Conservation (phyloP, 2,888 invertebrate species). For the Hydriomena furcata region DNA sequence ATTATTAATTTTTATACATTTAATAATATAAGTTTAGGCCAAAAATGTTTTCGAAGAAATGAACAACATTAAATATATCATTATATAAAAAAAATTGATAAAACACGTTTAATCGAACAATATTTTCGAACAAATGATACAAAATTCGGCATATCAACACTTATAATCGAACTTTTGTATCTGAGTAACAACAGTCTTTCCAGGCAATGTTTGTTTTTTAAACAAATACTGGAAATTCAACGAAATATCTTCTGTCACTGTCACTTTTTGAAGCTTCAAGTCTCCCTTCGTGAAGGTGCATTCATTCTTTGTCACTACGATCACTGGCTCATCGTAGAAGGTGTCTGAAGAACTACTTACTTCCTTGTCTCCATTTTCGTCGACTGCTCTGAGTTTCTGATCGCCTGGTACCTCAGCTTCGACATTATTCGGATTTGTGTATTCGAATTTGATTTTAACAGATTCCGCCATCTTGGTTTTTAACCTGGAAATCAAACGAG, state of each 20-base stretch:
- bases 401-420: slow-evolving; percentile 60
- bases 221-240: slow-evolving; percentile 69
- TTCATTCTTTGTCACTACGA: slow-evolving; percentile 65
- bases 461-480: slow-evolving; percentile 57
- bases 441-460: slow-evolving; percentile 46
- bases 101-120: too few species aligned
- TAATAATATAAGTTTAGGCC: too few species aligned
- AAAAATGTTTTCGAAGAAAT: too few species aligned
- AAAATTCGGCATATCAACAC: slow-evolving; percentile 16
- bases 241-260: slow-evolving; percentile 66
- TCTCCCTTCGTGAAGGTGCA: slow-evolving; percentile 60
- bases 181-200: slow-evolving; percentile 61
- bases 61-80: too few species aligned
- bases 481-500: slow-evolving; percentile 23
- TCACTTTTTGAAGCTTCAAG: slow-evolving; percentile 62
- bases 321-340: slow-evolving; percentile 54
- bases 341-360: slow-evolving; percentile 36
- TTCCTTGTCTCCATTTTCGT: slow-evolving; percentile 21
- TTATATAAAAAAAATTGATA: too few species aligned
- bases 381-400: slow-evolving; percentile 50
- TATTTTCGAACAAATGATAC: too few species aligned
- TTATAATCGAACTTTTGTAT: slow-evolving; percentile 67
- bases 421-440: slow-evolving; percentile 47
- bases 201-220: slow-evolving; percentile 58
- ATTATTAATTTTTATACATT: too few species aligned